A percentile compares a stretch with the other conserved stretches of the same genome.
These are phyloP conservation scores for Felis chaus DNA, from an alignment of 2,113 vertebrate species.

Conservation along the genomic window DNA sequence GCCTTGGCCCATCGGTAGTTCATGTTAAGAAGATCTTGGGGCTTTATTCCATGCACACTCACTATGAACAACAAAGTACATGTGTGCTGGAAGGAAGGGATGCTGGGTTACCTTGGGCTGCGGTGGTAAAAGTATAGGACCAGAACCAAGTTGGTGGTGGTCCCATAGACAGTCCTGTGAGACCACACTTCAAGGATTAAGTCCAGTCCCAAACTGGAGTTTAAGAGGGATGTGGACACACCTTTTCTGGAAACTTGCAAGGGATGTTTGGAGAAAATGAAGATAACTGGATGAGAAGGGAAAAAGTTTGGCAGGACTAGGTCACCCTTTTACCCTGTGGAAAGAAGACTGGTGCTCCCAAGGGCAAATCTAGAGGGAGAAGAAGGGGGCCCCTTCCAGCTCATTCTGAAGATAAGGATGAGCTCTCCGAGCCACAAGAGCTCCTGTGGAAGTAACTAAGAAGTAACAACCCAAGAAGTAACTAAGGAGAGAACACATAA, in stretches of 20 bases:
- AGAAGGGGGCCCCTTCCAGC: neutral
- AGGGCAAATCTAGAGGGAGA: neutral
- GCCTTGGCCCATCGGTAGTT: conserved; percentile 68
- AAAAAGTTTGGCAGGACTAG: conserved; percentile 17
- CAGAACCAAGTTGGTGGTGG: neutral
- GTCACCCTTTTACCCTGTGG: neutral
- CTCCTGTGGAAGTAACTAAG: neutral
- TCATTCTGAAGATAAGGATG: neutral
- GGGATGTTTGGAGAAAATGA: neutral
- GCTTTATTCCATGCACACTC: conserved; percentile 35
- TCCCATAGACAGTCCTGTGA: neutral
- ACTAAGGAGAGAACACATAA: neutral
- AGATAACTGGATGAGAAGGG: neutral
- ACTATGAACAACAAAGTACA: neutral
- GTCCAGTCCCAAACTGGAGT: neutral
- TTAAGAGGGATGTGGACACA: neutral
- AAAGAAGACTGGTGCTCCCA: neutral
- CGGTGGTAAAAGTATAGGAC: neutral
- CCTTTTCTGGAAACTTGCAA: conserved; percentile 23
- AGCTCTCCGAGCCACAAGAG: neutral
- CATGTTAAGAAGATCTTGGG: conserved; percentile 51
- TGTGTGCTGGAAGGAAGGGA: neutral
- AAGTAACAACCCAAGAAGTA: neutral
- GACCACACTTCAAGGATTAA: neutral
- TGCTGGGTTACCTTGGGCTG: neutral